These are phyloP conservation scores for Chaetura pelagica DNA, from an alignment of 2,113 vertebrate genomes.

Conservation along the genomic window DNA sequence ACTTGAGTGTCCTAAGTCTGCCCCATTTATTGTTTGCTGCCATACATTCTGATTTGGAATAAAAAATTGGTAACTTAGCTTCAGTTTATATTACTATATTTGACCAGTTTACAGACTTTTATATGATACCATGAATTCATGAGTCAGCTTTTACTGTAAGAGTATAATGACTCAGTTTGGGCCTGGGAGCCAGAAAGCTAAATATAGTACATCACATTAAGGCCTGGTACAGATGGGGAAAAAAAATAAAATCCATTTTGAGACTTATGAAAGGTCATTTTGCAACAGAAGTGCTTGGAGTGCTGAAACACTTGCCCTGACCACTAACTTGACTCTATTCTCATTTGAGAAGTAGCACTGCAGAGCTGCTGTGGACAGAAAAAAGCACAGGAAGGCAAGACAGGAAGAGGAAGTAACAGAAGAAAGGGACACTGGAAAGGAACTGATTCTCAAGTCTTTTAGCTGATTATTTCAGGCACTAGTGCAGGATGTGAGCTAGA, in stretches of 20 bases:
- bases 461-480: background rate
- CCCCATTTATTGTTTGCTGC: background rate
- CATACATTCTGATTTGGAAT: background rate
- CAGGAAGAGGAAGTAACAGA: background rate
- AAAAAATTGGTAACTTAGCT: background rate
- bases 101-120: background rate
- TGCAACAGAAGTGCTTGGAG: background rate
- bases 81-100: background rate
- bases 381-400: background rate
- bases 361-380: background rate
- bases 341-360: background rate
- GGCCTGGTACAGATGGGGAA: background rate
- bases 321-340: background rate
- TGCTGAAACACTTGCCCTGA: background rate
- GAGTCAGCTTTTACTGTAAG: background rate
- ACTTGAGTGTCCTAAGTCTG: background rate
- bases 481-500: background rate
- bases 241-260: background rate
- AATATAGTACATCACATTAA: background rate
- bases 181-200: background rate
- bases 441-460: background rate
- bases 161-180: slow-evolving; percentile 25
- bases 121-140: background rate
- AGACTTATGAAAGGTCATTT: background rate
- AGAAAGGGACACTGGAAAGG: background rate